Evolutionary conservation across 2,113 vertebrate species (phyloP), one percentile per base, ranked within the genome.

Genomic region (Nettapus auritus): DNA sequence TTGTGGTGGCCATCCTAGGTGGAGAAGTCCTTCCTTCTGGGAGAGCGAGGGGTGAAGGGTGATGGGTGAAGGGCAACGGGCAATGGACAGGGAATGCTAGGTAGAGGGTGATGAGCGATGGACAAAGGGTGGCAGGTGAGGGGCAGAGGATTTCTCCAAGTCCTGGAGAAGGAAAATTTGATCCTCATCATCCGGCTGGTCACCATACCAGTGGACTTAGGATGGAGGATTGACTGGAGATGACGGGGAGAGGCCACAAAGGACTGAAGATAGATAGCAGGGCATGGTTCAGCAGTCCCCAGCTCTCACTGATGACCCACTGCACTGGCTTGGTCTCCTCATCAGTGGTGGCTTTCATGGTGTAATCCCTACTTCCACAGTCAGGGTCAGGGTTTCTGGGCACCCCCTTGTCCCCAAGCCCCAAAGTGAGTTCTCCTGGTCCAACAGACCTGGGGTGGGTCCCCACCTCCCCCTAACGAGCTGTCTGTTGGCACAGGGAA

Each of bases 1-100:
- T 99, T 86, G 99, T 99, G 55, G 99, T 99, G 97, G 99, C 99
- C 96, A 99, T 99, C 89, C 91, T 99, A 96, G 99, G 99, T 99
- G 88, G 82, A 60, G 60, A 89, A 97, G 92, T 62, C 68, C 59
- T 94, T 93, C 71, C 56, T 90, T 80, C 52, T 44, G n/a, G 66
- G 84, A 34, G 15, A 36, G 80, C 0, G 0, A 42, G 60, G 55
- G 67, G 70, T 5, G 13, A 48, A 44, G 44, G 57, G 60, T 8
- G 34, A 12, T 22, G 85, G 25, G 68, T 28, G 44, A 38, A 23
- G 57, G 56, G 16, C 9, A 20, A 48, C 21, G 55, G 4, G 9
- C 25, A 26, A 20, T 11, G 50, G 68, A 22, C 11, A 44, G 36
- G 25, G 16, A n/a, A 33, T 14, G 38, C 5, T 4, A 52, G 29